phyloP scores from a whole-genome alignment of 2,113 vertebrate genomes.

The Progne subis region DNA sequence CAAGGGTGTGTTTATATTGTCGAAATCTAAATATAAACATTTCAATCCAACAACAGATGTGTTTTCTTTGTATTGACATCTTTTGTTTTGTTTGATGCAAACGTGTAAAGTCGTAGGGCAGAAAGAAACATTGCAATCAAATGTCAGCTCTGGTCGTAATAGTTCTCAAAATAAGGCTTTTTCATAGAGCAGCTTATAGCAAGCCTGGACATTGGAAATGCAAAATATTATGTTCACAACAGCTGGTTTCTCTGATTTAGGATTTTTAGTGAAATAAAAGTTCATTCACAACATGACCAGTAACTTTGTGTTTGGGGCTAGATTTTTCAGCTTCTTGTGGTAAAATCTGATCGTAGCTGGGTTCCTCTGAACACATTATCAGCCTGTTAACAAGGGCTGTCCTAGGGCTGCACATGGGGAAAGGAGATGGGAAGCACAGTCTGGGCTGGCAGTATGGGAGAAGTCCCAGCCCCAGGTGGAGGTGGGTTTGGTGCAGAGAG shows the following conservation, averaged over 20 bases:
- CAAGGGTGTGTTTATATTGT: background rate
- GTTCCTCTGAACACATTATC: background rate
- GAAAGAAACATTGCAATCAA: background rate
- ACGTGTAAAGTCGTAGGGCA: background rate
- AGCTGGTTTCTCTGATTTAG: background rate
- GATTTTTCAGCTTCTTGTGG: background rate
- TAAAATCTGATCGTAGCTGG: background rate
- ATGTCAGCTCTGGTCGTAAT: background rate
- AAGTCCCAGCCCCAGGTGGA: too few relatives aligned
- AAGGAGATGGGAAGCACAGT: background rate
- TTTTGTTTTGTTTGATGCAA: background rate
- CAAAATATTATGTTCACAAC: background rate
- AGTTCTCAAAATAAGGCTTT: background rate
- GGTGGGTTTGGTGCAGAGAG: background rate
- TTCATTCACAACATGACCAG: background rate
- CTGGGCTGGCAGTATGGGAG: background rate
- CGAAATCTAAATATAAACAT: background rate
- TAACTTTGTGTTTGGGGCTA: background rate
- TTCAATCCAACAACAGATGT: background rate
- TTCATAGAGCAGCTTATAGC: background rate
- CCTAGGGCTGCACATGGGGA: rapidly evolving
- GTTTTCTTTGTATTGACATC: background rate
- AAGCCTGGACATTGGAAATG: background rate
- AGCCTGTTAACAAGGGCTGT: background rate
- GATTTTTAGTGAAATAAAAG: background rate